Evolutionary conservation across 2,888 invertebrate species (phyloP), one percentile per base, ranked within the genome.

Genomic region (Erpobdella octoculata): DNA sequence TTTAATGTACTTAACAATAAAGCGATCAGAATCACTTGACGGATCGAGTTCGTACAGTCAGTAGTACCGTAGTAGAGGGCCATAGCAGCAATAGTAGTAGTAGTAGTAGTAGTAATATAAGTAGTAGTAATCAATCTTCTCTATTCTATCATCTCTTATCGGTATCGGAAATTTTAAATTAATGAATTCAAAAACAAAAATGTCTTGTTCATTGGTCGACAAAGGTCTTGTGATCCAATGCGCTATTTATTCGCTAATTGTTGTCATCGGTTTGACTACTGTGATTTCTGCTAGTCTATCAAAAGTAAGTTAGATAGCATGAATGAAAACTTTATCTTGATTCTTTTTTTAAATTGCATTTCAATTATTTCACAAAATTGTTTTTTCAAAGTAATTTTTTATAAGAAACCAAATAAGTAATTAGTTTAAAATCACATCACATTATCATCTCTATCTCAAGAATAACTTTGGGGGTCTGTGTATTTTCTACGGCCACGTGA

Each of bases 151-250:
- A n/a, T n/a, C n/a, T n/a, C n/a, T n/a, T n/a, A n/a, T n/a, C n/a
- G n/a, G n/a, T n/a, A n/a, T n/a, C n/a, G n/a, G n/a, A n/a, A n/a
- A n/a, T n/a, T n/a, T n/a, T n/a, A n/a, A n/a, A n/a, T n/a, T 53
- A 8, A 28, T 53, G 53, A 21, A 25, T 53, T 35, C 25, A 33
- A 37, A 28, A 31, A 62, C 18, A 21, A 37, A 12, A 71, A 71
- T 71, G 71, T 62, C 71, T 36, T 71, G 71, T 37, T 6, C 36
- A 15, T 28, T 67, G 36, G 67, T 71, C 25, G 71, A 71, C 59
- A 71, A 67, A 31, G 37, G 66, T 28, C 59, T 71, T 28, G 38
- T 71, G 33, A 25, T 71, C 8, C 71, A 71, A 35, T 58, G 53
- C 18, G 37, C 46, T 25, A 37, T 66, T 12, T 71, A 67, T 38